These are phyloP conservation scores for Gymnoscelis rufifasciata DNA, from an alignment of 2,888 invertebrate species.

Conservation along the genomic window DNA sequence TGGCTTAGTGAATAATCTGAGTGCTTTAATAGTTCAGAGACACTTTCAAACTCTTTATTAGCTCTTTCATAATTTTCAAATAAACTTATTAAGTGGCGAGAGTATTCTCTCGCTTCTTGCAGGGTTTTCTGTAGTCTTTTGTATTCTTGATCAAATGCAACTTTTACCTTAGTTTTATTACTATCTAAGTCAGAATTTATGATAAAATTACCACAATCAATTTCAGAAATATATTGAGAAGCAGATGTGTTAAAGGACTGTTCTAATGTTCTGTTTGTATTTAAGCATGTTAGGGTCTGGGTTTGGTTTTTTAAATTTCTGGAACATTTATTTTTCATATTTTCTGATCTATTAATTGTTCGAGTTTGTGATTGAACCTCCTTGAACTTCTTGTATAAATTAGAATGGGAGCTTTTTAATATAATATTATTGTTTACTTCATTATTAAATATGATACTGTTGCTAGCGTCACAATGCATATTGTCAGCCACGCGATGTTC, in stretches of 20 bases:
- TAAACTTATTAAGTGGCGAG: slow-evolving; percentile 37
- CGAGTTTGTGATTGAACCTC: not conserved
- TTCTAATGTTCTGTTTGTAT: not conserved
- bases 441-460: not conserved
- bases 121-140: slow-evolving; percentile 38
- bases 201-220: not conserved
- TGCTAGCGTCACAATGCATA: slow-evolving; percentile 20
- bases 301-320: not conserved
- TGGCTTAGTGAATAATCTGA: slow-evolving; percentile 16
- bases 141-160: slow-evolving; percentile 29
- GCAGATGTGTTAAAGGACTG: not conserved
- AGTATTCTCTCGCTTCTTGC: slow-evolving; percentile 40
- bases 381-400: not conserved
- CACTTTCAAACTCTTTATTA: slow-evolving; percentile 45
- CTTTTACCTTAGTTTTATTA: not conserved
- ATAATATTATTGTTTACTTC: not conserved
- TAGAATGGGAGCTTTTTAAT: not conserved
- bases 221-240: not conserved
- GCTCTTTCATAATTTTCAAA: slow-evolving; percentile 50
- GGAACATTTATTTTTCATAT: not conserved
- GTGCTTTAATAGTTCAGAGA: slow-evolving; percentile 36
- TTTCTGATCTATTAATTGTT: not conserved
- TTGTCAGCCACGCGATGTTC: slow-evolving; percentile 27
- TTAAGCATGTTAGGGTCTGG: not conserved
- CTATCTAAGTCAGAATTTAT: not conserved